phyloP scores from a whole-genome alignment of 2,797 vertebrate species.

The Ambastaia sidthimunki region DNA sequence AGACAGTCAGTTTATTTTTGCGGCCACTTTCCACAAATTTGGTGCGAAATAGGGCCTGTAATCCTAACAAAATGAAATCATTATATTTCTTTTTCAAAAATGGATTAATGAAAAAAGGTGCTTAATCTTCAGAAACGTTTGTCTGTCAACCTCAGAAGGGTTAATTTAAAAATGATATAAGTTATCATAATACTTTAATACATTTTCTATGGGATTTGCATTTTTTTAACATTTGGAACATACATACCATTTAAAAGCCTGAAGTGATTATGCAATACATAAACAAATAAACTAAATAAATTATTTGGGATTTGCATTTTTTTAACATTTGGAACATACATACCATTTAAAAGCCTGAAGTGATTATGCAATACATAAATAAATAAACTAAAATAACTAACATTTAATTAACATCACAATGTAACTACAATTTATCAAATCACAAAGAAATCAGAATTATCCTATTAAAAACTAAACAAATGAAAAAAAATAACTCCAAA shows the following conservation, averaged over 20 bases:
- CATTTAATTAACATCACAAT: neutral
- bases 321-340: neutral
- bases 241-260: neutral
- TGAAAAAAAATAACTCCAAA: neutral
- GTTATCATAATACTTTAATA: neutral
- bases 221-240: neutral
- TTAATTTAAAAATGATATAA: neutral
- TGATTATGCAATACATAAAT: neutral
- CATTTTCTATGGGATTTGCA: neutral
- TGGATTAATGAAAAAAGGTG: neutral
- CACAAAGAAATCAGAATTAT: neutral
- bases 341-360: neutral
- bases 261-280: neutral
- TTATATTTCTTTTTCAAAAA: neutral
- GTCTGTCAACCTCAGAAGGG: neutral
- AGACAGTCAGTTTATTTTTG: conserved; percentile 58
- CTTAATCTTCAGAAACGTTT: neutral
- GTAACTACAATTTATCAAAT: neutral
- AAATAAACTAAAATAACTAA: no score
- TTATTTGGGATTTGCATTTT: neutral
- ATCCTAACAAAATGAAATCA: neutral
- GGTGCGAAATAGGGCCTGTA: neutral
- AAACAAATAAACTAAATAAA: no score
- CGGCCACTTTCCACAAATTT: neutral
- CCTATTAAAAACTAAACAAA: no score